Percentiles rank a stretch among this genome's conserved stretches.
phyloP scores from a whole-genome alignment of 2,797 vertebrate species.

The Poeciliopsis presidionis region DNA sequence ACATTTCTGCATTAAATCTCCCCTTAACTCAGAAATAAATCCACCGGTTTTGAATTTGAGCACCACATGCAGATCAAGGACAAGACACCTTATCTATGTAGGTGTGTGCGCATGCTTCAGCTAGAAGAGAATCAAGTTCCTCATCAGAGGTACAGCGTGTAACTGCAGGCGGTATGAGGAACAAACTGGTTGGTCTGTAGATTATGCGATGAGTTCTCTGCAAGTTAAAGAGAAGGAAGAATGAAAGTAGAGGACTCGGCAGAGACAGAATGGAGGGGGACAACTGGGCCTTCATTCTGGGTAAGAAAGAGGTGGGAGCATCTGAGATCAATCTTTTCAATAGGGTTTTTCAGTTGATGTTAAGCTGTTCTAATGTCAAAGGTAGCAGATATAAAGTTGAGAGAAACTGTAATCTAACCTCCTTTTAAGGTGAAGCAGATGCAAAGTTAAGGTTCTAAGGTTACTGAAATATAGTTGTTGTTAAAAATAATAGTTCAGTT shows the following conservation, averaged over 20 bases:
- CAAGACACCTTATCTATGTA: slow-evolving; percentile 35
- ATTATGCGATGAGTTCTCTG: slow-evolving; percentile 38
- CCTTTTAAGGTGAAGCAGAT: neutral
- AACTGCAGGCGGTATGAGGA: slow-evolving; percentile 14
- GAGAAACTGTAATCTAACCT: neutral
- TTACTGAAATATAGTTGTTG: neutral
- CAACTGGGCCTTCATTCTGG: slow-evolving; percentile 72
- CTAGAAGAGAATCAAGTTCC: slow-evolving; percentile 63
- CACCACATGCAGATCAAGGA: slow-evolving; percentile 31
- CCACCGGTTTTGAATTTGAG: slow-evolving; percentile 61
- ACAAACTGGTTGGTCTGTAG: slow-evolving; percentile 23
- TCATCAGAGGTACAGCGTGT: slow-evolving; percentile 29
- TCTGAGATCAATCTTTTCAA: neutral
- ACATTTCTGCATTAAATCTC: slow-evolving; percentile 12
- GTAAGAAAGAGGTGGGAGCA: slow-evolving; percentile 48
- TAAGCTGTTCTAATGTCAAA: neutral
- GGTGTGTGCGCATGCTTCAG: slow-evolving; percentile 26
- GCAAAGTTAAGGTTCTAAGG: neutral
- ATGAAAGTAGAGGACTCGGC: slow-evolving; percentile 52
- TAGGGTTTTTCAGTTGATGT: neutral
- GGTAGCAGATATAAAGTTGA: neutral
- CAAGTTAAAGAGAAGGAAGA: slow-evolving; percentile 32
- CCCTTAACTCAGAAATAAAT: slow-evolving; percentile 57
- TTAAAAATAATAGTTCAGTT: neutral
- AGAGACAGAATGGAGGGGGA: slow-evolving; percentile 68